Percentiles rank a stretch among this genome's conserved stretches.
Evolutionary conservation across 2,888 invertebrate species (phyloP).

Genomic region (Chrysodeixis includens): DNA sequence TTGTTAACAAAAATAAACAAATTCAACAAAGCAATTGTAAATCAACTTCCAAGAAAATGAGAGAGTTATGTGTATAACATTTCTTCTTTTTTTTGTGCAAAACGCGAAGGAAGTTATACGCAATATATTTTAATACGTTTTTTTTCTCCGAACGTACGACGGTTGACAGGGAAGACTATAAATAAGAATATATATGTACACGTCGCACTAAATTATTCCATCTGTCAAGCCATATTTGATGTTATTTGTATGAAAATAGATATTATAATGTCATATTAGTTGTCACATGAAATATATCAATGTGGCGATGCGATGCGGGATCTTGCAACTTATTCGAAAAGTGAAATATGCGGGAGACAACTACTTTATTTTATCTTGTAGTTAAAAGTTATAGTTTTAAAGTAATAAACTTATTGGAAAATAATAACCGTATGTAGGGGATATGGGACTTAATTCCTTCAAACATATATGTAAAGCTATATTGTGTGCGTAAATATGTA

Average conservation of each 20-base stretch:
- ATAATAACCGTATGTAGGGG: too few relatives aligned
- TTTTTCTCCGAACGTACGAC: slow-evolving; percentile 52
- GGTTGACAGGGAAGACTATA: slow-evolving; percentile 60
- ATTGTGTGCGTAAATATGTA: too few relatives aligned
- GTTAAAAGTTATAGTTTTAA: too few relatives aligned
- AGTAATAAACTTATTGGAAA: too few relatives aligned
- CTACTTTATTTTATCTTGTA: too few relatives aligned
- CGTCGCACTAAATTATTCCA: slow-evolving; percentile 56
- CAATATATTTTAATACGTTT: slow-evolving; percentile 65
- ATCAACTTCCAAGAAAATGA: slow-evolving; percentile 67
- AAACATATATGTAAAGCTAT: too few relatives aligned
- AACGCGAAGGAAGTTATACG: slow-evolving; percentile 57
- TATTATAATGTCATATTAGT: slow-evolving; percentile 47
- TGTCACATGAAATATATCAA: slow-evolving; percentile 15
- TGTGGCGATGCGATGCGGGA: background rate
- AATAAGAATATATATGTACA: slow-evolving; percentile 55
- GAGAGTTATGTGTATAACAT: slow-evolving; percentile 62
- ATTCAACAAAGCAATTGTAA: slow-evolving; percentile 66
- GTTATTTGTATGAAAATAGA: slow-evolving; percentile 57
- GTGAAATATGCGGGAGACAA: background rate
- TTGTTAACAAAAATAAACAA: slow-evolving; percentile 62
- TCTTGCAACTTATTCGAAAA: background rate
- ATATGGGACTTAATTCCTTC: too few relatives aligned
- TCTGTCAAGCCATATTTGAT: slow-evolving; percentile 56
- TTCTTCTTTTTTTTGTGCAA: slow-evolving; percentile 57